A percentile compares a stretch with the other conserved stretches of the same genome.
These are phyloP conservation scores for Kryptolebias marmoratus DNA, from an alignment of 2,113 vertebrate genomes.

Conservation along the genomic window DNA sequence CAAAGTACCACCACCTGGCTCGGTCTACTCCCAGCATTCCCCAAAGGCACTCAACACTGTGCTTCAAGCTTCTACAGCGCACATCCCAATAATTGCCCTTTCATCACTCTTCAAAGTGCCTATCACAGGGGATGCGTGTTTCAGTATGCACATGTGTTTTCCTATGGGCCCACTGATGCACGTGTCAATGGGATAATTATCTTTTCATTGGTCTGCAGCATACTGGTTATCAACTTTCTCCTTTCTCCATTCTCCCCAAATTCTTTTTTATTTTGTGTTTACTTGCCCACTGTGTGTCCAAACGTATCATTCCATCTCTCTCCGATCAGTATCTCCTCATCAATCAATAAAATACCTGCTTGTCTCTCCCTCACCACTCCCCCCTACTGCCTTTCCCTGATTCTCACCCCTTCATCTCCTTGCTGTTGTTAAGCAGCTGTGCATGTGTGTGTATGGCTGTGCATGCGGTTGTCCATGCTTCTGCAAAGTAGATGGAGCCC, in stretches of 20 bases:
- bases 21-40: constrained; percentile 34
- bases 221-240: constrained; percentile 20
- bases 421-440: constrained; percentile 34
- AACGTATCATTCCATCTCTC: constrained; percentile 33
- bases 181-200: constrained; percentile 58
- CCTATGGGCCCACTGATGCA: constrained; percentile 29
- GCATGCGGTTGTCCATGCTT: constrained; percentile 66
- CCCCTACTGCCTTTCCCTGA: constrained; percentile 20
- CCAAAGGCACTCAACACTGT: constrained; percentile 49
- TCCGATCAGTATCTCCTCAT: constrained; percentile 48
- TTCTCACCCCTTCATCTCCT: constrained; percentile 32
- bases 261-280: constrained; percentile 28
- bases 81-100: constrained; percentile 66
- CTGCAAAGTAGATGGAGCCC: constrained; percentile 76
- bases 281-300: constrained; percentile 22
- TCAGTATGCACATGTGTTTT: constrained; percentile 40
- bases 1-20: constrained; percentile 66
- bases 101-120: constrained; percentile 62
- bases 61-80: constrained; percentile 36
- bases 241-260: background rate
- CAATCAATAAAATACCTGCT: constrained; percentile 42
- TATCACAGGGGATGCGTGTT: constrained; percentile 44
- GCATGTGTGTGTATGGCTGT: constrained; percentile 18
- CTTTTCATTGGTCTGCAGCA: constrained; percentile 42
- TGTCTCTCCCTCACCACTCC: constrained; percentile 10